phyloP scores from a whole-genome alignment of 1,140 invertebrate genomes.

The Aleiodes sp. region DNA sequence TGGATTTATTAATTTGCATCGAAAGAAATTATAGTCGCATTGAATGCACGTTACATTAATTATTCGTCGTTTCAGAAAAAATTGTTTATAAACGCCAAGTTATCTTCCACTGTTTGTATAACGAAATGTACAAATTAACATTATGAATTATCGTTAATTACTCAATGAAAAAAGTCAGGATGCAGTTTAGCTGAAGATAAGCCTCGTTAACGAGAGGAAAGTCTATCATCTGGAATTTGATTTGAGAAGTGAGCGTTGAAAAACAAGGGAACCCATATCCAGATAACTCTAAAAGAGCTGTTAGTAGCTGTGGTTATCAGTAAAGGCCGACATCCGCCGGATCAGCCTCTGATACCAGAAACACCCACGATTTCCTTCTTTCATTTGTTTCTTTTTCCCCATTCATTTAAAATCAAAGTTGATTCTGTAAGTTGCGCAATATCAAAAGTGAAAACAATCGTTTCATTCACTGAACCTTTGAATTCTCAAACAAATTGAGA shows the following conservation, averaged over 20 bases:
- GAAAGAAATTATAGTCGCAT: neutral
- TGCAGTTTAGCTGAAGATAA: conserved; percentile 35
- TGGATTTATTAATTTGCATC: too few relatives aligned
- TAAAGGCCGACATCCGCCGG: conserved; percentile 61
- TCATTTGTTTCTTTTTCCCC: conserved; percentile 20
- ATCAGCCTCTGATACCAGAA: conserved; percentile 61
- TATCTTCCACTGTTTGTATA: too few relatives aligned
- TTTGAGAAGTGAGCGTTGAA: conserved; percentile 19
- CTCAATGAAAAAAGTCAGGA: conserved; percentile 24
- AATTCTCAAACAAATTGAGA: too few relatives aligned
- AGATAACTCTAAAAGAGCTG: conserved; percentile 58
- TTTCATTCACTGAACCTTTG: too few relatives aligned
- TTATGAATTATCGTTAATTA: too few relatives aligned
- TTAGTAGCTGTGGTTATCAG: conserved; percentile 55
- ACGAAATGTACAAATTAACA: too few relatives aligned
- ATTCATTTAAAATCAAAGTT: conserved; percentile 23
- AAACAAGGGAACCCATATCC: conserved; percentile 14
- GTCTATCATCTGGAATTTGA: conserved; percentile 15
- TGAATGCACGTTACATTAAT: neutral
- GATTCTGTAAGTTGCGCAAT: conserved; percentile 6
- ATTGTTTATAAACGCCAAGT: neutral
- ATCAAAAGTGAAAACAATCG: too few relatives aligned
- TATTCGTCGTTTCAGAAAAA: neutral
- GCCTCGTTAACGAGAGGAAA: conserved; percentile 37
- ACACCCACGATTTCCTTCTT: conserved; percentile 62